phyloP scores from a whole-genome alignment of 2,888 invertebrate genomes.

The Dilophus febrilis region DNA sequence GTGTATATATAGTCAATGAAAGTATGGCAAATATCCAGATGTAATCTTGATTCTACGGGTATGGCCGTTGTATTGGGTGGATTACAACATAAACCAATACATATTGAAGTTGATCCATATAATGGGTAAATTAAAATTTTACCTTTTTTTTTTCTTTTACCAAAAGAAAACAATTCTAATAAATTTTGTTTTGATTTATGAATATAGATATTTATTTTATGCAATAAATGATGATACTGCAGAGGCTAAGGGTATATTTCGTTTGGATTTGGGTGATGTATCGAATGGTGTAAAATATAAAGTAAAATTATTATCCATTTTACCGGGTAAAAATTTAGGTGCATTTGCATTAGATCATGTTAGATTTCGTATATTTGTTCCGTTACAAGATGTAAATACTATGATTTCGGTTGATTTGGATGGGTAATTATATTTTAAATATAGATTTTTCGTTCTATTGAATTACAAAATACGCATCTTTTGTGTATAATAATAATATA shows the following conservation, averaged over 20 bases:
- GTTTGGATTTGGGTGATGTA: slow-evolving; percentile 58
- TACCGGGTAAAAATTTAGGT: slow-evolving; percentile 49
- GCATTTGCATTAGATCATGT: slow-evolving; percentile 71
- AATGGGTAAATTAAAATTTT: slow-evolving; percentile 48
- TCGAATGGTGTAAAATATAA: slow-evolving; percentile 58
- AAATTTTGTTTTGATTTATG: slow-evolving; percentile 8
- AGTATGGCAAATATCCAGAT: slow-evolving; percentile 58
- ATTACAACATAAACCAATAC: slow-evolving; percentile 50
- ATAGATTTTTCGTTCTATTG: too few relatives aligned
- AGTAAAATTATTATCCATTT: slow-evolving; percentile 44
- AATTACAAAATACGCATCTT: too few relatives aligned
- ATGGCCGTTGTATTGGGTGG: slow-evolving; percentile 53
- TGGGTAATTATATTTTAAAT: too few relatives aligned
- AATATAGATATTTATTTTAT: slow-evolving; percentile 62
- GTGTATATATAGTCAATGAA: slow-evolving; percentile 11
- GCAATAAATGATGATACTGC: slow-evolving; percentile 33
- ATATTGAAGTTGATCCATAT: slow-evolving; percentile 80
- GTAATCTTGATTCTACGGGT: slow-evolving; percentile 54
- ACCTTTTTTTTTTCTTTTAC: too few relatives aligned
- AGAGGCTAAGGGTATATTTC: slow-evolving; percentile 48
- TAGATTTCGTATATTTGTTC: slow-evolving; percentile 61
- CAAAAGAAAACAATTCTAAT: neutral
- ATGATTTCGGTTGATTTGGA: slow-evolving; percentile 67
- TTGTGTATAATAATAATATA: too few relatives aligned
- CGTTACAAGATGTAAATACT: slow-evolving; percentile 56